Conservation (phyloP, 2,113 vertebrate genomes). For the Corythoichthys intestinalis region DNA sequence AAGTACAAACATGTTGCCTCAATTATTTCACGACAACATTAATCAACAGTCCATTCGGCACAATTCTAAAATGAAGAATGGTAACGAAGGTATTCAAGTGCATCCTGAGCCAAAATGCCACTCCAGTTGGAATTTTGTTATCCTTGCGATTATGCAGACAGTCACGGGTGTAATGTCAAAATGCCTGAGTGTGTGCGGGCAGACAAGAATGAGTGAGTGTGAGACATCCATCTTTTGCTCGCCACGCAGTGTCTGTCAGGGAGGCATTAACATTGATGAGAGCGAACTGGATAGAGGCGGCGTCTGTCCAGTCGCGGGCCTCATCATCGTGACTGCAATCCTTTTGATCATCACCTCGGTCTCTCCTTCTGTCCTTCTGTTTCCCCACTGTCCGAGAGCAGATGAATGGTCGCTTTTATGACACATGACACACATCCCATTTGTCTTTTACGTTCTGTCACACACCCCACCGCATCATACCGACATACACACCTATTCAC, state of each 20-base stretch:
- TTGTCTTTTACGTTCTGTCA: slow-evolving; percentile 41
- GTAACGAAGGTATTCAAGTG: background rate
- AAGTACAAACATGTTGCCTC: background rate
- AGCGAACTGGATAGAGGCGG: slow-evolving; percentile 64
- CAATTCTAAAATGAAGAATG: background rate
- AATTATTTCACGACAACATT: background rate
- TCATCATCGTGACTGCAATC: slow-evolving; percentile 57
- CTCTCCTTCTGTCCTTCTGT: slow-evolving; percentile 27
- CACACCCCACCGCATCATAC: background rate
- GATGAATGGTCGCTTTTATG: slow-evolving; percentile 40
- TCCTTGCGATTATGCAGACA: background rate
- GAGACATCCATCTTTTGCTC: slow-evolving; percentile 31
- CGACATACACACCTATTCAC: slow-evolving; percentile 6
- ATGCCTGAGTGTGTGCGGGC: slow-evolving; percentile 8
- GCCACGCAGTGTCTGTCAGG: slow-evolving; percentile 27
- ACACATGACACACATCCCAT: slow-evolving; percentile 41
- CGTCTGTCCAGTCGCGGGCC: slow-evolving; percentile 48
- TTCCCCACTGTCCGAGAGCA: slow-evolving; percentile 26
- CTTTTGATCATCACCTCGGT: slow-evolving; percentile 59
- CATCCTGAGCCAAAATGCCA: background rate
- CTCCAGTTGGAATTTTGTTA: background rate
- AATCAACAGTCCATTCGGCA: background rate
- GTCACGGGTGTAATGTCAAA: slow-evolving; percentile 15
- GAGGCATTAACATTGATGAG: slow-evolving; percentile 62
- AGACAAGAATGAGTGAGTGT: slow-evolving; percentile 31